Percentiles rank a stretch among this genome's conserved stretches.
These are phyloP conservation scores for Pangasius macronema DNA, from an alignment of 2,797 vertebrate species.

Conservation along the genomic window DNA sequence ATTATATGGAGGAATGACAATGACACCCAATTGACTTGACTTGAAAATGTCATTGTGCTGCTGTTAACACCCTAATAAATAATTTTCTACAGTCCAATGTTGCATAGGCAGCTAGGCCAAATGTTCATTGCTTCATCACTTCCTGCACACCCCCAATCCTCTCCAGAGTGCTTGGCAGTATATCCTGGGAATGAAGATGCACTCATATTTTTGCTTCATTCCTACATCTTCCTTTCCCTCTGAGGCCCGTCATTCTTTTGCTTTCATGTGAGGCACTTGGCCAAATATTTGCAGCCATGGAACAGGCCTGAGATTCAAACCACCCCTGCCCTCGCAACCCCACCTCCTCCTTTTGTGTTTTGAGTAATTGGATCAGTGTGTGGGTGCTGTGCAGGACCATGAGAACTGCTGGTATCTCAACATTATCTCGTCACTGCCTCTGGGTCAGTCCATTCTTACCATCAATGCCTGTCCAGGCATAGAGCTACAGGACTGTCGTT, in stretches of 20 bases:
- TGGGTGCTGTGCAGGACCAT: conserved; percentile 56
- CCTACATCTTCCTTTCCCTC: conserved; percentile 44
- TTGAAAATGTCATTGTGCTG: conserved; percentile 10
- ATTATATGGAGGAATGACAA: neutral
- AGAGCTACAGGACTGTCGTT: neutral
- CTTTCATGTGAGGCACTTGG: conserved; percentile 64
- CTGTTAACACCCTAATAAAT: conserved; percentile 39
- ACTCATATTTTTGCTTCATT: conserved; percentile 54
- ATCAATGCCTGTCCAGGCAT: conserved; percentile 4
- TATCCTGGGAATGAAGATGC: conserved; percentile 72
- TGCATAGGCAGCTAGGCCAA: conserved; percentile 25
- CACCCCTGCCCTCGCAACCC: conserved; percentile 26
- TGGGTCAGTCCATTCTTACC: conserved; percentile 24
- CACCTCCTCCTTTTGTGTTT: conserved; percentile 31
- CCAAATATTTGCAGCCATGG: conserved; percentile 68
- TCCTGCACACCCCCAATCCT: conserved; percentile 40
- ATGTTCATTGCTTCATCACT: conserved; percentile 48
- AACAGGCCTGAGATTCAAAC: conserved; percentile 24
- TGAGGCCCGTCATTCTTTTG: conserved; percentile 67
- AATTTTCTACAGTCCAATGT: conserved; percentile 19
- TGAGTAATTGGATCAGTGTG: conserved; percentile 68
- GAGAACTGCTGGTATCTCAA: conserved; percentile 48
- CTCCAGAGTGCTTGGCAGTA: conserved; percentile 44
- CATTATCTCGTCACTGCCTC: conserved; percentile 35
- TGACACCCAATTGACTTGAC: neutral